Conservation (phyloP, 2,797 vertebrate genomes). For the Halcyon badia region DNA sequence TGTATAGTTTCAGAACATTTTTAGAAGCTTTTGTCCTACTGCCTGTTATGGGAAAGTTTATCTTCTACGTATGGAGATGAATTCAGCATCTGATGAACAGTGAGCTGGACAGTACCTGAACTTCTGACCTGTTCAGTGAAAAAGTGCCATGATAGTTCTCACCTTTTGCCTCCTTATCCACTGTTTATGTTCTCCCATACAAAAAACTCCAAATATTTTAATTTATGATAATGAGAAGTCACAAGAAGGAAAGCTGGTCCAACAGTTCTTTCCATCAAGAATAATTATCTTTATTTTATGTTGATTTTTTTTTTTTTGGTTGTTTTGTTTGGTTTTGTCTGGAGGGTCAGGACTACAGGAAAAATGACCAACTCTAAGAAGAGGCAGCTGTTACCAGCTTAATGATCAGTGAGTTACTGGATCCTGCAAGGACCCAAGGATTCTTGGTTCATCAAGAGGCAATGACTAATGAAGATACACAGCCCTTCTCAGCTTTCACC, state of each 20-base stretch:
- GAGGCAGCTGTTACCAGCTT: not conserved
- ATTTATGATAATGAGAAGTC: conserved; percentile 56
- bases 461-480: not conserved
- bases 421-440: not conserved
- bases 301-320: not conserved
- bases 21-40: not conserved
- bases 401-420: not conserved
- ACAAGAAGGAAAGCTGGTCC: conserved; percentile 34
- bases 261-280: conserved; percentile 58
- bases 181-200: not conserved
- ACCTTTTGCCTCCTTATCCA: not conserved
- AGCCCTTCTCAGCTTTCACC: not conserved
- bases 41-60: not conserved
- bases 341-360: not conserved
- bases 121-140: not conserved
- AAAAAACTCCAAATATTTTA: conserved; percentile 53
- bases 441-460: not conserved
- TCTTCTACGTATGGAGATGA: not conserved
- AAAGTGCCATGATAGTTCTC: not conserved
- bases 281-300: conserved; percentile 51
- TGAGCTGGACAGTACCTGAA: not conserved
- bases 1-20: not conserved
- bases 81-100: not conserved
- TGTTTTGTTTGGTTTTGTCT: not conserved
- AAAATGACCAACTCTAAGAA: conserved; percentile 20